Evolutionary conservation across 2,888 invertebrate genomes (phyloP), one percentile per base, ranked within the genome.

Genomic region (Orchesellides sinensis): DNA sequence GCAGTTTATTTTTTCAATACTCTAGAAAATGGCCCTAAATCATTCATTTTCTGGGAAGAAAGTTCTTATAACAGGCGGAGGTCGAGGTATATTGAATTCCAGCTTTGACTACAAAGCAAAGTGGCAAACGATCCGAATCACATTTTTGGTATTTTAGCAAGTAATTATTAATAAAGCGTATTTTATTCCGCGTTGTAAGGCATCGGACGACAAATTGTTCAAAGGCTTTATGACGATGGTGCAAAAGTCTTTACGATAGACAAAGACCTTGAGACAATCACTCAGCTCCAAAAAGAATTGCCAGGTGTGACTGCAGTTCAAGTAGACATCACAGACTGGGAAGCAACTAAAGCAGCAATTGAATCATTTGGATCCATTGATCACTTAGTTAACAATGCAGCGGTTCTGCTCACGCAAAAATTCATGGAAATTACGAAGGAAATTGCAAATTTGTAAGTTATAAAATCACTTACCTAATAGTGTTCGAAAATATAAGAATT

Each of bases 61-160:
- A 45, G 72, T 77, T 6, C 23, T 83, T 19, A 66, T 83, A 5
- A 83, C 83, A 17, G 75, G 75, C 14, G 75, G 75, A 8, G 75
- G 40, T 27, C 49, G 65, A 54, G 75, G 75, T 75, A 65, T 14
- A 40, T 40, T 6, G 10, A 10, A 32, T 32, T 32, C 5, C 32
- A 10, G 32, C 17, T 14, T 5, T 23, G 12, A 61, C 17, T 21
- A 32, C 32, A 32, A 5, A 32, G 5, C 10, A 5, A 32, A 32
- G 32, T 6, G 10, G 32, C 10, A 32, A 32, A 32, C 32, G 32
- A 10, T 5, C 10, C 5, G 5, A 32, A 6, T 10, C 6, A 10
- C 32, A 10, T 32, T 32, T 32, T 6, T 32, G 10, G 32, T 32
- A 6, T 32, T 32, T 32, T 5, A 32, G 32, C 32, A 6, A 10